phyloP scores from a whole-genome alignment of 2,888 invertebrate genomes.

The Aromia moschata region DNA sequence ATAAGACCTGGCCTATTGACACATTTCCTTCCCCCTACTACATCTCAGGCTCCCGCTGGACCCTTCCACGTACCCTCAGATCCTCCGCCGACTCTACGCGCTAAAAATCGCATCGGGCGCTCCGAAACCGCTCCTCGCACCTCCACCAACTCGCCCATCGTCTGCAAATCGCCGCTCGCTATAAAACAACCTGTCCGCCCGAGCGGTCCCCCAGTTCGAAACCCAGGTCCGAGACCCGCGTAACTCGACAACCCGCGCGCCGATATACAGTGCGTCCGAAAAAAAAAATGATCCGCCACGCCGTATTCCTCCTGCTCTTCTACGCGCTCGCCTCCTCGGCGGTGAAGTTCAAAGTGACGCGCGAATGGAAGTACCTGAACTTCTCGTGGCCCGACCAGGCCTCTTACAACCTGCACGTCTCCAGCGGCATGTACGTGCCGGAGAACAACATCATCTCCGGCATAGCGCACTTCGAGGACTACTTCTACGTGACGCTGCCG shows the following conservation, averaged over 20 bases:
- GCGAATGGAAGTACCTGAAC: slow-evolving; percentile 78
- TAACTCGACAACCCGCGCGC: slow-evolving; percentile 15
- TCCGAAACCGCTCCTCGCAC: no score
- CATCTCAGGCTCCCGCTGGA: no score
- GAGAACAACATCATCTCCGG: slow-evolving; percentile 76
- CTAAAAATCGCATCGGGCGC: no score
- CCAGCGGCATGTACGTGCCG: slow-evolving; percentile 70
- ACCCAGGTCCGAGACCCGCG: no score
- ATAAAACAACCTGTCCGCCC: slow-evolving; percentile 33
- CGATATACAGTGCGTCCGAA: slow-evolving; percentile 26
- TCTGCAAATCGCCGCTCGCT: slow-evolving; percentile 29
- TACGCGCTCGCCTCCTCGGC: slow-evolving; percentile 23
- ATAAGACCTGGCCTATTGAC: no score
- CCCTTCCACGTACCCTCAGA: no score
- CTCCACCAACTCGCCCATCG: no score
- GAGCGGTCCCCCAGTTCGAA: slow-evolving; percentile 7
- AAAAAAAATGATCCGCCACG: slow-evolving; percentile 35
- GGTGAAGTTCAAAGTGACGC: slow-evolving; percentile 70
- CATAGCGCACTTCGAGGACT: slow-evolving; percentile 73
- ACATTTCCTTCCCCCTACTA: no score
- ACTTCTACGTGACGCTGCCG: slow-evolving; percentile 75
- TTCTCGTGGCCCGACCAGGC: slow-evolving; percentile 73
- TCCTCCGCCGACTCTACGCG: no score
- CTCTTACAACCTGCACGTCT: slow-evolving; percentile 66
- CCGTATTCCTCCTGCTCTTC: slow-evolving; percentile 25